Conservation (phyloP, 2,113 vertebrate genomes). For the Eidolon helvum region DNA sequence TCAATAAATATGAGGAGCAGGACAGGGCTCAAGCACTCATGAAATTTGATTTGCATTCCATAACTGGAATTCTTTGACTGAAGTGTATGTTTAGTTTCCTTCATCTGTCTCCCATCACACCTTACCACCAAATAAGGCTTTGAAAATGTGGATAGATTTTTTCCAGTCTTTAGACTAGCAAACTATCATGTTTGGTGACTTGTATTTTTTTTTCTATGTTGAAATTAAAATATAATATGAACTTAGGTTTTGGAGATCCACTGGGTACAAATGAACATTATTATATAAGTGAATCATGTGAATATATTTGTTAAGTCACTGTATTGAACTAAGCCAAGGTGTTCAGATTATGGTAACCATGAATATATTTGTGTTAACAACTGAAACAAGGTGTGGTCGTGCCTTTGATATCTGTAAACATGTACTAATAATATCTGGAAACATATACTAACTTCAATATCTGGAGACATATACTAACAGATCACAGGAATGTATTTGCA, state of each 20-base stretch:
- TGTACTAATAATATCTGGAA: not conserved
- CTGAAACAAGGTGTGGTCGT: not conserved
- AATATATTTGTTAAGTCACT: not conserved
- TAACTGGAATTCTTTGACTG: not conserved
- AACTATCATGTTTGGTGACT: not conserved
- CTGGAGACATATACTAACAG: not conserved
- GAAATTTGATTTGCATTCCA: not conserved
- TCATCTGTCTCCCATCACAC: not conserved
- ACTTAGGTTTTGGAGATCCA: not conserved
- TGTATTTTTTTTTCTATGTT: not conserved
- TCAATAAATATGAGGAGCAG: not conserved
- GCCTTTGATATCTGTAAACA: not conserved
- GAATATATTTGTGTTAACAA: not conserved
- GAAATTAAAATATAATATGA: not conserved
- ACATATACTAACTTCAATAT: not conserved
- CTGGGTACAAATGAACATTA: not conserved
- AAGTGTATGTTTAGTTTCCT: not conserved
- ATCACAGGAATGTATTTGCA: not conserved
- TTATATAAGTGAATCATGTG: not conserved
- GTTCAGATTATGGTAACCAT: not conserved
- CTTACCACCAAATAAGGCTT: not conserved
- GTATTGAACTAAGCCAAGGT: not conserved
- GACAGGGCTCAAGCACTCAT: no score
- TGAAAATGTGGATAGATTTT: not conserved
- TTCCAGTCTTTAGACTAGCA: not conserved